Percentiles rank a stretch among this genome's conserved stretches.
Evolutionary conservation across 2,888 invertebrate genomes (phyloP).

Genomic region (Cantharis nigra): DNA sequence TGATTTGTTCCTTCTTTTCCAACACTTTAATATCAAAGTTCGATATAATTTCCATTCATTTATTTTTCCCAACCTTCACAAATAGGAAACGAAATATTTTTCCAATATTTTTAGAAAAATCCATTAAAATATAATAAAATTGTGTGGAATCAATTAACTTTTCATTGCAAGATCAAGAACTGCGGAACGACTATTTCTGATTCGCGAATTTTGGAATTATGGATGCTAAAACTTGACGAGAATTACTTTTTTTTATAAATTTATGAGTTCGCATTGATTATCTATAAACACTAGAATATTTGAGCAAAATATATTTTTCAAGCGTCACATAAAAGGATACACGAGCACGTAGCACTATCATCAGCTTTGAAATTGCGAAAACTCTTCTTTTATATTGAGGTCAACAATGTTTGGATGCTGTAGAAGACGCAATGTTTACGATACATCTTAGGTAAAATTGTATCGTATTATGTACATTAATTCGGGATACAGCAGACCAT

Average conservation of each 20-base stretch:
- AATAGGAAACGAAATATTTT: background rate
- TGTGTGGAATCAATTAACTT: background rate
- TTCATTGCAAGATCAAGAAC: background rate
- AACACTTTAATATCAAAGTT: background rate
- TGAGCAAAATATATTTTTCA: background rate
- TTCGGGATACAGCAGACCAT: background rate
- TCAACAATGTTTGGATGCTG: background rate
- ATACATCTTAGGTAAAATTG: background rate
- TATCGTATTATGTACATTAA: background rate
- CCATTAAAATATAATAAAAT: background rate
- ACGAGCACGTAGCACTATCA: background rate
- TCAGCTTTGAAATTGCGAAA: background rate
- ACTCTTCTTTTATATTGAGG: background rate
- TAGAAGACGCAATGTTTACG: background rate
- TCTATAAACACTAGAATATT: background rate
- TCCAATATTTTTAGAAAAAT: background rate
- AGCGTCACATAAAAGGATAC: background rate
- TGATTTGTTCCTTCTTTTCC: background rate
- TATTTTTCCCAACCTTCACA: background rate
- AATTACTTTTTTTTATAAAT: background rate
- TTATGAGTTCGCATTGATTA: too few relatives aligned
- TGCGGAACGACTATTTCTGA: background rate
- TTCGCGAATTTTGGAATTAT: background rate
- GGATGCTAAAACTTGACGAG: background rate
- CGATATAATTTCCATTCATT: background rate